Percentiles rank a stretch among this genome's conserved stretches.
These are phyloP conservation scores for Anthopleura sola DNA, from an alignment of 64 coral and sea anemone species.

Conservation along the genomic window DNA sequence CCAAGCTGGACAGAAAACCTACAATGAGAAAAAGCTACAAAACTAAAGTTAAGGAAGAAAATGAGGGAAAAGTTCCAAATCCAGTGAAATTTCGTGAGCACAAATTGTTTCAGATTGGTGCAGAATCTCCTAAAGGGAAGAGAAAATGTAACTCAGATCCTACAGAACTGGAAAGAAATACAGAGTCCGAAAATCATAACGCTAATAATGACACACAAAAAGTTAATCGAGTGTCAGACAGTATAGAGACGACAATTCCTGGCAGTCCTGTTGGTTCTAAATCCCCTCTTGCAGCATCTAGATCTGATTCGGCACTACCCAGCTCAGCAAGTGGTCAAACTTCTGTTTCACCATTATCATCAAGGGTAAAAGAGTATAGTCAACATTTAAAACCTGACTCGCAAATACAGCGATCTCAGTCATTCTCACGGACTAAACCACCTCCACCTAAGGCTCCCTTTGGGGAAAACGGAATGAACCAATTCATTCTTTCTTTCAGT, in stretches of 20 bases:
- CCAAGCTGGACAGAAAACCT: conserved; percentile 69
- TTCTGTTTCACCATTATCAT: not conserved
- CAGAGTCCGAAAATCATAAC: not conserved
- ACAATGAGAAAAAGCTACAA: conserved; percentile 86
- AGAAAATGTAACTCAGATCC: conserved; percentile 91
- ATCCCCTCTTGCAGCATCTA: not conserved
- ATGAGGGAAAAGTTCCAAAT: conserved; percentile 16
- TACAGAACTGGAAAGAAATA: conserved; percentile 20
- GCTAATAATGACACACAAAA: not conserved
- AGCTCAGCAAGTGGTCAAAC: not conserved
- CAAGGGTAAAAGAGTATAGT: not conserved
- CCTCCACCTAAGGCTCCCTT: not conserved
- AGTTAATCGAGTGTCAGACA: not conserved
- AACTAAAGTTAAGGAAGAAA: not conserved
- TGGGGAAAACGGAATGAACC: conserved; percentile 50
- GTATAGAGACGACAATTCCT: not conserved
- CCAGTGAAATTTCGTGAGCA: conserved; percentile 3
- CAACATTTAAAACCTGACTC: not conserved
- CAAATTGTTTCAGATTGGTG: not conserved
- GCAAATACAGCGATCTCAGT: not conserved
- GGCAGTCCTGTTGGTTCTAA: not conserved
- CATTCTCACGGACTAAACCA: conserved; percentile 22
- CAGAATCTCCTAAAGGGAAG: conserved; percentile 6
- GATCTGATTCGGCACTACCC: conserved; percentile 75
- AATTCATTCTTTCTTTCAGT: conserved; percentile 76